Percentiles rank a stretch among this genome's conserved stretches.
These are phyloP conservation scores for Folsomia manolachei DNA, from an alignment of 2,888 invertebrate species.

Conservation along the genomic window DNA sequence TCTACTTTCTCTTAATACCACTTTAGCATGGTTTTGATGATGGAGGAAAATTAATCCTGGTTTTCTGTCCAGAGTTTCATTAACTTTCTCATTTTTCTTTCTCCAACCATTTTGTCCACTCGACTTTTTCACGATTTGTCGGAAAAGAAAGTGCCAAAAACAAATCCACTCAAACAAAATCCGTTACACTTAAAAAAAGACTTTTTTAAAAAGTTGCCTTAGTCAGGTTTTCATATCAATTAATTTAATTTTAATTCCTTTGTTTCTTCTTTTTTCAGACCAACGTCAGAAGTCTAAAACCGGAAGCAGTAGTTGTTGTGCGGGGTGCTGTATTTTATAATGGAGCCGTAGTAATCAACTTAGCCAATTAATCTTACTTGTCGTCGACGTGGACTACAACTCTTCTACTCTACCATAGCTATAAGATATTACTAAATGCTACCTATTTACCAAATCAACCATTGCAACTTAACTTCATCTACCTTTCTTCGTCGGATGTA, in stretches of 20 bases:
- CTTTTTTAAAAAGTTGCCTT: background rate
- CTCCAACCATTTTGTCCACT: background rate
- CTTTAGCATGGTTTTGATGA: background rate
- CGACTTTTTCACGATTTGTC: no score
- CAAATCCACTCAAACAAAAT: background rate
- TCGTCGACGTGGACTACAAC: background rate
- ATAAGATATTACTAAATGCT: background rate
- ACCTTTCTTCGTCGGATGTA: background rate
- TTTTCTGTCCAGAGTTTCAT: background rate
- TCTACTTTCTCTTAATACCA: no score
- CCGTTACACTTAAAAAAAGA: background rate
- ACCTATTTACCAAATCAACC: no score
- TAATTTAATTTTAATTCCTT: background rate
- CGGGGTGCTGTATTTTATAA: slow-evolving; percentile 92
- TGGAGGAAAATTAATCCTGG: background rate
- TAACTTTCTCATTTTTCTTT: background rate
- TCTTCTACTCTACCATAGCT: background rate
- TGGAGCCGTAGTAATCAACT: slow-evolving; percentile 39
- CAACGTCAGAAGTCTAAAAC: slow-evolving; percentile 95
- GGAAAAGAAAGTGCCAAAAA: no score
- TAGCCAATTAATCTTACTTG: background rate
- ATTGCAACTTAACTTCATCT: background rate
- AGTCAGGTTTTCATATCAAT: background rate
- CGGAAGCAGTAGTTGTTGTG: slow-evolving; percentile 90
- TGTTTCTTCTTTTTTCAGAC: slow-evolving; percentile 65